Evolutionary conservation across 2,888 invertebrate species (phyloP).

Genomic region (Drosophila demipolita): DNA sequence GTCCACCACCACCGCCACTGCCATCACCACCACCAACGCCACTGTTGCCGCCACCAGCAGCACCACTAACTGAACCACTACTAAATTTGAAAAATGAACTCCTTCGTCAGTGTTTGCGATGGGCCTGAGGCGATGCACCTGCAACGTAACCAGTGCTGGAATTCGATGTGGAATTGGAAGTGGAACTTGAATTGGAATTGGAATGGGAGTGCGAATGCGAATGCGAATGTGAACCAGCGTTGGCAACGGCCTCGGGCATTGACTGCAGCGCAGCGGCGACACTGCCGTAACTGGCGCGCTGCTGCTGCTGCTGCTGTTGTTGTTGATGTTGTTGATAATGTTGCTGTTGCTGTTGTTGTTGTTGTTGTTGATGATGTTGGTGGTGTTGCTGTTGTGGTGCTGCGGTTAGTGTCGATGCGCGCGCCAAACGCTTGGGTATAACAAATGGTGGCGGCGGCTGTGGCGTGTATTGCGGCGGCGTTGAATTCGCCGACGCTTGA

Average conservation of each 20-base stretch:
- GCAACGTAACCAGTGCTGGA: conserved; percentile 55
- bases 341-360: conserved; percentile 1
- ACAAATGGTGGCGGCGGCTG: conserved; percentile 85
- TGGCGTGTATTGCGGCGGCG: conserved; percentile 84
- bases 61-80: conserved; percentile 48
- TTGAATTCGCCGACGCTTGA: conserved; percentile 84
- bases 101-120: conserved; percentile 85
- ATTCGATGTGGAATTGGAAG: conserved; percentile 36
- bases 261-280: conserved; percentile 70
- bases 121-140: conserved; percentile 70
- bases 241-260: conserved; percentile 56
- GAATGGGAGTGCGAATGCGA: not conserved
- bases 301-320: conserved; percentile 52
- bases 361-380: conserved; percentile 1
- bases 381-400: conserved; percentile 27
- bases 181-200: conserved; percentile 29
- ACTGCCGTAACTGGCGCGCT: conserved; percentile 77
- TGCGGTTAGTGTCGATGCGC: conserved; percentile 77
- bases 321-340: conserved; percentile 32
- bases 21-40: conserved; percentile 32
- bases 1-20: conserved; percentile 68
- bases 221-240: conserved; percentile 30
- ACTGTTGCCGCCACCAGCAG: conserved; percentile 10
- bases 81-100: conserved; percentile 83
- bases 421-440: conserved; percentile 83